These are phyloP conservation scores for Papilio dardanus DNA, from an alignment of 1,140 invertebrate genomes.

Conservation along the genomic window DNA sequence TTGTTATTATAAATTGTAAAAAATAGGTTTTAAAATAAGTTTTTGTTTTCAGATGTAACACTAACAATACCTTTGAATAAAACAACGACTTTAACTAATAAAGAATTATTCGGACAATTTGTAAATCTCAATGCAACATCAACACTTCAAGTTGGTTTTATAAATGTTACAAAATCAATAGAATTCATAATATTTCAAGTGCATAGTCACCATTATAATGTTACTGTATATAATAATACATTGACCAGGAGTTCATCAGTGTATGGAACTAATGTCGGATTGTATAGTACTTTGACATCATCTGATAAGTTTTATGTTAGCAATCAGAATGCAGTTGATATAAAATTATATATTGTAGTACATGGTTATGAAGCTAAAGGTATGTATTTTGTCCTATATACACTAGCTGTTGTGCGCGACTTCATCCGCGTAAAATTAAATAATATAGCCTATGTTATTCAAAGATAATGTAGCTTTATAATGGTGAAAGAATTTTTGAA, in stretches of 20 bases:
- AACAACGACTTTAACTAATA: constrained; percentile 54
- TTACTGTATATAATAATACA: constrained; percentile 84
- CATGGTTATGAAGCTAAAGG: constrained; percentile 82
- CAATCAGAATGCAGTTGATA: constrained; percentile 72
- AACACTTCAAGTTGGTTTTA: constrained; percentile 75
- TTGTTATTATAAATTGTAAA: no score
- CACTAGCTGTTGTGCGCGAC: no score
- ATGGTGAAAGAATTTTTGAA: no score
- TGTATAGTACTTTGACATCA: constrained; percentile 72
- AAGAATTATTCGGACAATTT: constrained; percentile 63
- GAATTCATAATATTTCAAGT: constrained; percentile 87
- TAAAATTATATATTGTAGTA: constrained; percentile 79
- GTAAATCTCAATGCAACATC: constrained; percentile 55
- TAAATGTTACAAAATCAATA: constrained; percentile 75
- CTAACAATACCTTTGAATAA: constrained; percentile 64
- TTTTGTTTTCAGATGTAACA: constrained; percentile 69
- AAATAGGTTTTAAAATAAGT: background rate
- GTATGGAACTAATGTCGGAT: constrained; percentile 85
- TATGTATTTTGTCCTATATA: constrained; percentile 68
- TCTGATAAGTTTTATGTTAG: constrained; percentile 64
- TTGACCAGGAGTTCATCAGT: constrained; percentile 59
- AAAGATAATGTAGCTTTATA: no score
- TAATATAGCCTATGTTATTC: no score
- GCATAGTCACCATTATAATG: constrained; percentile 84
- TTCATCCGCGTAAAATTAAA: no score